Evolutionary conservation across 2,888 invertebrate genomes (phyloP).

Genomic region (Hoplodrina blanda): DNA sequence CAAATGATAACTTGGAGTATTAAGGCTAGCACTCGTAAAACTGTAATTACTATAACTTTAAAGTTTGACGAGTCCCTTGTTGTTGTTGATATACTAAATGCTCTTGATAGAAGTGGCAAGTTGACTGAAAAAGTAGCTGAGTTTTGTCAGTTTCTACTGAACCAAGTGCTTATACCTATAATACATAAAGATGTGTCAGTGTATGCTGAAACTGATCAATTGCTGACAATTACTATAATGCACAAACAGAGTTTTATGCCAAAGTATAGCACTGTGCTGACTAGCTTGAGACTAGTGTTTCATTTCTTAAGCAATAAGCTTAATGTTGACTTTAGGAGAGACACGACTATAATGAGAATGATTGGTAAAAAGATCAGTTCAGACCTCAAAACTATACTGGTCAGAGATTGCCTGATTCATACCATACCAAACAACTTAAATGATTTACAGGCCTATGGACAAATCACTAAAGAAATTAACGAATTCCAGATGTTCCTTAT

Average conservation of each 20-base stretch:
- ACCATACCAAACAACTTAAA: constrained; percentile 94
- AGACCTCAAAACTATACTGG: constrained; percentile 92
- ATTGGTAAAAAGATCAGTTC: constrained; percentile 90
- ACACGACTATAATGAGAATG: constrained; percentile 87
- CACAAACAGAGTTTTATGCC: constrained; percentile 84
- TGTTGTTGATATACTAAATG: constrained; percentile 79
- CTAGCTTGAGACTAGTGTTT: constrained; percentile 90
- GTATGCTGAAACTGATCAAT: constrained; percentile 78
- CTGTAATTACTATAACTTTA: constrained; percentile 78
- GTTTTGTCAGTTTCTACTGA: constrained; percentile 91
- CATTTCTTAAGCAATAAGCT: constrained; percentile 90
- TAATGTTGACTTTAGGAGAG: constrained; percentile 83
- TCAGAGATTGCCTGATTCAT: constrained; percentile 93
- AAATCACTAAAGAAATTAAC: constrained; percentile 92
- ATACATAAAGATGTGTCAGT: constrained; percentile 87
- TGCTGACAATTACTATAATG: constrained; percentile 78
- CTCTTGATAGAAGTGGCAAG: constrained; percentile 83
- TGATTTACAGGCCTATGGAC: constrained; percentile 92
- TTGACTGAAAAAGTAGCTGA: constrained; percentile 86
- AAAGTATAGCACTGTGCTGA: constrained; percentile 89
- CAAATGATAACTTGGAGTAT: constrained; percentile 84
- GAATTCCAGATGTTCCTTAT: constrained; percentile 92
- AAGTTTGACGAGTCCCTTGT: constrained; percentile 73
- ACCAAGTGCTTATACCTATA: constrained; percentile 90
- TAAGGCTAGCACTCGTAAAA: constrained; percentile 71